Conservation (phyloP, 2,113 vertebrate species). For the Phaethon lepturus region DNA sequence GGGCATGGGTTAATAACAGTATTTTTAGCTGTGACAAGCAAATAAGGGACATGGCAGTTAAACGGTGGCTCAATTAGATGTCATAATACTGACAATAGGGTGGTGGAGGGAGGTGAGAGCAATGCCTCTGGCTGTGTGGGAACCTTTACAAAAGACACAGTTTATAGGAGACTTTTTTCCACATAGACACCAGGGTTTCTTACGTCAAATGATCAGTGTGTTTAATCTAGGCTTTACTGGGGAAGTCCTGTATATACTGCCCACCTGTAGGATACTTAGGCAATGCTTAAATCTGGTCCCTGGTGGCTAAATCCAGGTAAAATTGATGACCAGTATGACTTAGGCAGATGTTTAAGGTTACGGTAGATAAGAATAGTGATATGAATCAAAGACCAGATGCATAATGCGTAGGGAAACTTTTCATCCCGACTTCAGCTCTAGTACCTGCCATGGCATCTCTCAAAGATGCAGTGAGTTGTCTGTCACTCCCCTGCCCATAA, state of each 20-base stretch:
- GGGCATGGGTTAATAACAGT: neutral
- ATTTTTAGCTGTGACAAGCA: neutral
- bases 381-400: neutral
- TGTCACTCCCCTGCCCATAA: neutral
- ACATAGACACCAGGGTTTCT: neutral
- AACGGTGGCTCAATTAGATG: neutral
- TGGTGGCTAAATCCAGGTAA: neutral
- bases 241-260: neutral
- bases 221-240: neutral
- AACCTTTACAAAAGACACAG: neutral
- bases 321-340: neutral
- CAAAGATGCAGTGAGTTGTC: neutral
- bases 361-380: neutral
- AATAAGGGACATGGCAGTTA: neutral
- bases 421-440: neutral
- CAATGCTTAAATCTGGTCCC: neutral
- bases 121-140: neutral
- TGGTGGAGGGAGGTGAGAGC: neutral
- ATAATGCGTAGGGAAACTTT: neutral
- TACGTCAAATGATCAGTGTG: accelerated
- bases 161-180: neutral
- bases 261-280: neutral
- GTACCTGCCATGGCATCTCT: neutral
- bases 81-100: accelerated
- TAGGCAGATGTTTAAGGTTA: neutral